A percentile compares a stretch with the other conserved stretches of the same genome.
Evolutionary conservation across 2,113 vertebrate genomes (phyloP).

Genomic region (Conger conger): DNA sequence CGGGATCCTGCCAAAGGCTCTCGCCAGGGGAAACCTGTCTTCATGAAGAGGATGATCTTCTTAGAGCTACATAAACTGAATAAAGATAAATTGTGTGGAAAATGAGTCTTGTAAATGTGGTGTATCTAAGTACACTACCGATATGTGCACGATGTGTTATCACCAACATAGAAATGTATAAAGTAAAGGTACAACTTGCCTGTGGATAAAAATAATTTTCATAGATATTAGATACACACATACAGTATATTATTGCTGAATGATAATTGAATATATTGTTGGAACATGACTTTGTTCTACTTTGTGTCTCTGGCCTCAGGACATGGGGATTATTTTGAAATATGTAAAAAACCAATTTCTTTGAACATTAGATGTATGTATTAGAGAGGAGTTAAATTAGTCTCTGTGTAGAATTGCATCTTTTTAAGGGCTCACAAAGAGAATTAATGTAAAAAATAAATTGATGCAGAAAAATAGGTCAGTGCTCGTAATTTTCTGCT

Average conservation of each 20-base stretch:
- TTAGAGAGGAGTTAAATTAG: background rate
- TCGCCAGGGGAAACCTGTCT: background rate
- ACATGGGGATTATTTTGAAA: background rate
- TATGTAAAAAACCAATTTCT: background rate
- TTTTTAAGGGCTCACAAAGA: background rate
- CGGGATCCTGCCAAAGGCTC: background rate
- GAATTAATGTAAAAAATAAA: background rate
- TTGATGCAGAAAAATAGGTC: too few relatives aligned
- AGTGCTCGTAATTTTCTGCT: too few relatives aligned
- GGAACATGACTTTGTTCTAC: background rate
- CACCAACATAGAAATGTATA: background rate
- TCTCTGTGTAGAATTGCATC: background rate
- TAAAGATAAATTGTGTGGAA: background rate
- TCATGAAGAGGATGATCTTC: constrained; percentile 2
- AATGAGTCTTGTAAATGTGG: background rate
- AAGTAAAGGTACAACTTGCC: background rate
- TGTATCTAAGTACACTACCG: background rate
- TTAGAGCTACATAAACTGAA: background rate
- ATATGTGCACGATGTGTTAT: background rate
- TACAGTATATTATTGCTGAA: background rate
- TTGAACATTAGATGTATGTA: background rate
- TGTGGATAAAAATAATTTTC: background rate
- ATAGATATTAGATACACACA: too few relatives aligned
- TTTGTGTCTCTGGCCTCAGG: background rate
- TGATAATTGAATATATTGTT: background rate